Conservation (phyloP, 2,888 invertebrate species). For the Cheilosia vulpina region DNA sequence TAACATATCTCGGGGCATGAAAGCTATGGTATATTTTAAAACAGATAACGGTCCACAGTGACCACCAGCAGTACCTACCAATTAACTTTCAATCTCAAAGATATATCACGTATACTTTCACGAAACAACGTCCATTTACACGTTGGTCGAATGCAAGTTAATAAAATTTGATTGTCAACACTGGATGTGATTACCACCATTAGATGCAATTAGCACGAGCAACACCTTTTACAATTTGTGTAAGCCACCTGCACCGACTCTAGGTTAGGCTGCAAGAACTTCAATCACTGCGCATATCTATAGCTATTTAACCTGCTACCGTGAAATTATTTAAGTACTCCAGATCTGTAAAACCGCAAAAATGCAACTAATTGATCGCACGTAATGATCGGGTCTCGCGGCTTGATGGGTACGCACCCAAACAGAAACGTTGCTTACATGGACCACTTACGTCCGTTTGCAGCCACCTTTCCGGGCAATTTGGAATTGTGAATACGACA, state of each 20-base stretch:
- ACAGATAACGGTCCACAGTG: neutral
- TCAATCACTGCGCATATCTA: conserved; percentile 16
- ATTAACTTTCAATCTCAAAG: neutral
- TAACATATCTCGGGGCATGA: no score
- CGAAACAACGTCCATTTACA: neutral
- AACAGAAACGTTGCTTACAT: conserved; percentile 26
- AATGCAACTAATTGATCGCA: conserved; percentile 44
- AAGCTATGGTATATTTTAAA: no score
- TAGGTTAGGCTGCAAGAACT: conserved; percentile 5
- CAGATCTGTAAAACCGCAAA: conserved; percentile 36
- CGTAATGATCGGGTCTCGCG: neutral
- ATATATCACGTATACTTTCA: neutral
- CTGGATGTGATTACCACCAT: conserved; percentile 6
- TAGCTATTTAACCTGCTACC: conserved; percentile 46
- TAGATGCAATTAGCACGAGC: conserved; percentile 26
- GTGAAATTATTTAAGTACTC: conserved; percentile 48
- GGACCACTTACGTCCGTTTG: conserved; percentile 21
- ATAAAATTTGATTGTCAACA: conserved; percentile 50
- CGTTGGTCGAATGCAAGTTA: conserved; percentile 2
- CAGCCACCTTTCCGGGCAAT: conserved; percentile 18
- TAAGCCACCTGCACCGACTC: conserved; percentile 23
- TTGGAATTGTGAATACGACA: conserved; percentile 22
- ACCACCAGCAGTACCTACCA: neutral
- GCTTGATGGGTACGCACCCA: conserved; percentile 20
- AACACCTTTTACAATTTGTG: conserved; percentile 56